Evolutionary conservation across 2,888 invertebrate species (phyloP), one percentile per base, ranked within the genome.

Genomic region (Caenorhabditis sp.): DNA sequence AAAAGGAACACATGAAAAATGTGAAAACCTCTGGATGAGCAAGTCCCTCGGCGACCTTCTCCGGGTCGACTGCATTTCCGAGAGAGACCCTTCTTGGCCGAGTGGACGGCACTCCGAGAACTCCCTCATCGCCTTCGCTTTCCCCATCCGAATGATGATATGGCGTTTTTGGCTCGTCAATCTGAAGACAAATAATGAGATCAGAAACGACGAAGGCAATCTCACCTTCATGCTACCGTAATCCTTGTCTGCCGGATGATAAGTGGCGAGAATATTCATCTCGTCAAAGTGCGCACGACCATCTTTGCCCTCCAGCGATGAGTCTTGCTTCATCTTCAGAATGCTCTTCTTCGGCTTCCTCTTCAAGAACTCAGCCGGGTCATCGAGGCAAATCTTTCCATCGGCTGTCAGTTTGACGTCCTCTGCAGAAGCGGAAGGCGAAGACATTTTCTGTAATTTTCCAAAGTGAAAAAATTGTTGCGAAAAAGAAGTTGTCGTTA

Each of bases 201-300:
- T 47, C 7, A 31, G 12, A 14, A 16, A 2, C 28, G 6, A 6
- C 19, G 19, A 51, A 47, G 16, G 31, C 8, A 26, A n/a, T 61
- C 38, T 35, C 8, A 94, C 93, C 91, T 98, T 99, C 97, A 98
- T 98, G 92, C 97, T 97, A 10, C 99, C 99, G 93, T 99, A 99
- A 93, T 98, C 98, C 94, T 99, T 99, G 93, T 97, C 97, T 26
- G 96, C 94, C 54, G 99, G 99, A 94, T 99, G 99, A 92, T 97
- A 95, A 0, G 99, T 99, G 88, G 97, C 97, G 90, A 98, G 94
- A 88, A 99, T 98, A 93, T 99, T 99, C 95, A 97, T 96, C 94
- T 99, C 99, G 93, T 99, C 99, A 74, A 92, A 92, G 76, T 88
- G 91, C 26, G 91, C 92, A 28, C 90, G 86, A 7, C 85, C 87